These are phyloP conservation scores for Drosophila mimica DNA, from an alignment of 2,888 invertebrate species.

Conservation along the genomic window DNA sequence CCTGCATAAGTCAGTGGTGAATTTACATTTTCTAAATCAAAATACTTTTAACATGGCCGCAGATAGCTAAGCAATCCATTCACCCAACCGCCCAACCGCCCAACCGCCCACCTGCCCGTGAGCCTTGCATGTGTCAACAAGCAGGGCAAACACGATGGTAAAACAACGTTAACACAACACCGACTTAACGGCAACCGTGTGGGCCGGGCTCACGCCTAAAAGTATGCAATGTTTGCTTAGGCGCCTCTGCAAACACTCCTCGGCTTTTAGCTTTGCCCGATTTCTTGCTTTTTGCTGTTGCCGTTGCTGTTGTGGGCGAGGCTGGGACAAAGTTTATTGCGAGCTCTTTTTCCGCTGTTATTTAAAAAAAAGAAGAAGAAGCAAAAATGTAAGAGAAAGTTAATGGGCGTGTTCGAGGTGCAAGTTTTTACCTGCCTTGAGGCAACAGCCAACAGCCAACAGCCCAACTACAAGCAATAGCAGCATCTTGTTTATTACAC, in stretches of 20 bases:
- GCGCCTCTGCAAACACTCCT: slow-evolving; percentile 56
- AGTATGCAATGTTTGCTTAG: slow-evolving; percentile 75
- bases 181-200: slow-evolving; percentile 45
- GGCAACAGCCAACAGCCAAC: slow-evolving; percentile 23
- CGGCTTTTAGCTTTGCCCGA: slow-evolving; percentile 16
- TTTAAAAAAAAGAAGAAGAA: slow-evolving; percentile 21
- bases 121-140: slow-evolving; percentile 63
- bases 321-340: slow-evolving; percentile 58
- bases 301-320: slow-evolving; percentile 41
- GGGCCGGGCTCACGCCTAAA: slow-evolving; percentile 46
- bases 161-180: slow-evolving; percentile 46
- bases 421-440: slow-evolving; percentile 40
- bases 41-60: slow-evolving; percentile 64
- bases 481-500: slow-evolving; percentile 37
- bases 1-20: slow-evolving; percentile 54
- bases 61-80: slow-evolving; percentile 24
- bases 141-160: slow-evolving; percentile 41
- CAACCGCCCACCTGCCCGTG: slow-evolving; percentile 14
- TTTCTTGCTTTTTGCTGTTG: slow-evolving; percentile 29
- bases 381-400: slow-evolving; percentile 27
- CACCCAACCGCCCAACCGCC: slow-evolving; percentile 18
- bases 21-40: slow-evolving; percentile 79
- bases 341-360: slow-evolving; percentile 40
- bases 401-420: slow-evolving; percentile 41
- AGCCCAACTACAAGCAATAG: slow-evolving; percentile 61